Percentiles rank a stretch among this genome's conserved stretches.
Evolutionary conservation across 2,888 invertebrate genomes (phyloP).

Genomic region (Euphydryas editha): DNA sequence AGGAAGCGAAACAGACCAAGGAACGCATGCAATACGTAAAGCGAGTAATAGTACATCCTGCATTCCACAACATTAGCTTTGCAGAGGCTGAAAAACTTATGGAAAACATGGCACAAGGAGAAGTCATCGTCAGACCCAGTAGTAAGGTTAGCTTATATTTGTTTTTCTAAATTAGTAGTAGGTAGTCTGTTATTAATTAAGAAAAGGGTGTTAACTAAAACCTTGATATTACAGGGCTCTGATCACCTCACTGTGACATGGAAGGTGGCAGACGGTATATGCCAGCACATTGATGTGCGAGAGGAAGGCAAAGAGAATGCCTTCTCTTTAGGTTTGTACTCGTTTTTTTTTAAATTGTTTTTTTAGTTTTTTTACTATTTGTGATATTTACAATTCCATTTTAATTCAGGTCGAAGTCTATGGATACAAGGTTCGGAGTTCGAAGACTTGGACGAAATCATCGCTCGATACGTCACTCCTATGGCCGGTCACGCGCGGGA

Average conservation of each 20-base stretch:
- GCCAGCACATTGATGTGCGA: conserved; percentile 97
- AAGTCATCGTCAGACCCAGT: conserved; percentile 97
- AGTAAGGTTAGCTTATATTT: conserved; percentile 87
- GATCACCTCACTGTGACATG: conserved; percentile 99
- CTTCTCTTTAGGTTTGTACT: conserved; percentile 92
- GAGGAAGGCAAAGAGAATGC: conserved; percentile 98
- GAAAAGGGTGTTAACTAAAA: conserved; percentile 17
- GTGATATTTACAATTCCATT: neutral
- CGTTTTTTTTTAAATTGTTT: neutral
- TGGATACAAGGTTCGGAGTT: conserved; percentile 97
- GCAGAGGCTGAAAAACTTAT: conserved; percentile 96
- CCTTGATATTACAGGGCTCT: conserved; percentile 83
- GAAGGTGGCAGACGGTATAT: conserved; percentile 97
- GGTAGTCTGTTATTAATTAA: neutral
- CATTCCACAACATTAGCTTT: conserved; percentile 98
- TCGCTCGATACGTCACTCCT: conserved; percentile 97
- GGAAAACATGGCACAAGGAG: conserved; percentile 97
- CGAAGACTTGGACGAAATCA: conserved; percentile 99
- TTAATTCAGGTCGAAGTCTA: conserved; percentile 81
- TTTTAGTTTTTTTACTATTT: neutral
- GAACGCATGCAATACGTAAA: conserved; percentile 95
- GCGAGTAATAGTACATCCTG: conserved; percentile 98
- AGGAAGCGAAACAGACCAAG: conserved; percentile 92
- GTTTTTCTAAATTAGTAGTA: conserved; percentile 28
- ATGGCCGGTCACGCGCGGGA: conserved; percentile 98